These are phyloP conservation scores for Hypanus sabinus DNA, from an alignment of 2,113 vertebrate genomes.

Conservation along the genomic window DNA sequence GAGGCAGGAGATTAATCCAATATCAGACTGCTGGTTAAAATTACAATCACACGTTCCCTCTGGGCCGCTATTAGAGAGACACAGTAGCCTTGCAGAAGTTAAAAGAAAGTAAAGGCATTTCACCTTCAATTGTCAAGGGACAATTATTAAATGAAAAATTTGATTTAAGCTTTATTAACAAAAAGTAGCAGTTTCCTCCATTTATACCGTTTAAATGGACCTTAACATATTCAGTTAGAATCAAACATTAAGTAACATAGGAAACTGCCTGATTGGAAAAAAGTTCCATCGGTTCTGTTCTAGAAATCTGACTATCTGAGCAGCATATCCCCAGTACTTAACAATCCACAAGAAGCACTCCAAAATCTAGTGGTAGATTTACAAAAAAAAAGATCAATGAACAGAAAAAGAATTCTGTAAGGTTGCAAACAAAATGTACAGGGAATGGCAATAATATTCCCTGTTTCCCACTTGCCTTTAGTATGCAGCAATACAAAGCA, in stretches of 20 bases:
- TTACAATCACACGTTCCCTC: not conserved
- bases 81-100: conserved; percentile 19
- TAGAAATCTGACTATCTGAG: not conserved
- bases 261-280: not conserved
- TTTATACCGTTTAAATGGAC: not conserved
- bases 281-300: not conserved
- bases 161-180: conserved; percentile 11
- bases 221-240: not conserved
- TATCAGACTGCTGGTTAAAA: not conserved
- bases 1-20: conserved; percentile 19
- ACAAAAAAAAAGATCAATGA: not conserved
- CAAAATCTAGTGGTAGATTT: not conserved
- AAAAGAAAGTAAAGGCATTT: conserved; percentile 18
- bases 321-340: not conserved
- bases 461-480: not conserved
- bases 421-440: not conserved
- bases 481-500: not conserved
- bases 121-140: conserved; percentile 32
- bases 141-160: conserved; percentile 4
- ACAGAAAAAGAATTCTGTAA: not conserved
- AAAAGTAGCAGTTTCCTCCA: not conserved
- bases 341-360: not conserved
- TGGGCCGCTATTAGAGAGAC: conserved; percentile 10
- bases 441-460: not conserved
- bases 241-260: not conserved